These are phyloP conservation scores for Oppia nitens DNA, from an alignment of 1,140 invertebrate genomes.

Conservation along the genomic window DNA sequence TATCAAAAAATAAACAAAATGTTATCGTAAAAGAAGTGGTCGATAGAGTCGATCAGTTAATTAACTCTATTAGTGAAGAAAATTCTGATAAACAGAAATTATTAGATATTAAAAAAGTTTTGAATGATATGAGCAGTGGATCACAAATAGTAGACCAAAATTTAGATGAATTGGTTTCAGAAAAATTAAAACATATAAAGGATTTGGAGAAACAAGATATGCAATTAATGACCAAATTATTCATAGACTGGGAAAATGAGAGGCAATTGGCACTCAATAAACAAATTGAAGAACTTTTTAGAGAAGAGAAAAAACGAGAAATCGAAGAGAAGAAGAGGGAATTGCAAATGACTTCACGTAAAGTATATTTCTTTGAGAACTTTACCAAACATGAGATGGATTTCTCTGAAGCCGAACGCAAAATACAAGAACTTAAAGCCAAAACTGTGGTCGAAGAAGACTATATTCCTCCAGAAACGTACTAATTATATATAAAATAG, in stretches of 20 bases:
- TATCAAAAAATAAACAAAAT: conserved; percentile 24
- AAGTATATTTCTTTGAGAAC: conserved; percentile 31
- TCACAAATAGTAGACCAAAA: not conserved
- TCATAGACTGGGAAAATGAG: conserved; percentile 22
- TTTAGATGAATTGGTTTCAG: not conserved
- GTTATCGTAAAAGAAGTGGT: not conserved
- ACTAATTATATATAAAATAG: no score
- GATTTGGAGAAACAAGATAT: not conserved
- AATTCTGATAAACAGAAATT: conserved; percentile 11
- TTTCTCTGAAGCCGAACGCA: conserved; percentile 10
- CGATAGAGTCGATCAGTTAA: not conserved
- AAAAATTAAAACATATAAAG: not conserved
- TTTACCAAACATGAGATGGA: conserved; percentile 23
- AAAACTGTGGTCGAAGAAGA: conserved; percentile 13
- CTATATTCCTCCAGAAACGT: conserved; percentile 15
- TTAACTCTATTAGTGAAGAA: not conserved
- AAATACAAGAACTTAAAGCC: conserved; percentile 9
- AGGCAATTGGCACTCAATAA: conserved; percentile 22
- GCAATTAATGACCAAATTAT: conserved; percentile 10
- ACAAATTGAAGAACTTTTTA: conserved; percentile 22
- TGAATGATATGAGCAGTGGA: not conserved
- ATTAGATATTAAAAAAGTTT: not conserved
- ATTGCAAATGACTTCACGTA: conserved; percentile 25
- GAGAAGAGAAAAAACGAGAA: conserved; percentile 20
- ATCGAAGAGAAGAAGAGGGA: conserved; percentile 25